A percentile compares a stretch with the other conserved stretches of the same genome.
These are phyloP conservation scores for Trisateles emortualis DNA, from an alignment of 2,888 invertebrate species.

Conservation along the genomic window DNA sequence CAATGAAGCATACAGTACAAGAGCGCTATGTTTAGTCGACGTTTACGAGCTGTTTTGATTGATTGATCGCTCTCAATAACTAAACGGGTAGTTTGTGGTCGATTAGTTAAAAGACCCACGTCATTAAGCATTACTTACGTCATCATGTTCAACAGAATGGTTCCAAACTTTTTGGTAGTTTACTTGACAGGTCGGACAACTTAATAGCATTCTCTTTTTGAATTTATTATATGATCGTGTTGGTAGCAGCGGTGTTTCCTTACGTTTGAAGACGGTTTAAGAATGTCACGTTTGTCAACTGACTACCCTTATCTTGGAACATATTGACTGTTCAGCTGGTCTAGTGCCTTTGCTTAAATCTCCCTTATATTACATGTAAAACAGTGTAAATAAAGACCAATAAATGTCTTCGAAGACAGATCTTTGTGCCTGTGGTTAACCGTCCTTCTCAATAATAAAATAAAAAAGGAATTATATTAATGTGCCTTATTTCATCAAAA, in stretches of 20 bases:
- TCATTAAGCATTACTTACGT: constrained; percentile 8
- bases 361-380: constrained; percentile 9
- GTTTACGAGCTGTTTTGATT: constrained; percentile 11
- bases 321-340: constrained; percentile 1
- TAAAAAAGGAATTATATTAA: too few relatives aligned
- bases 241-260: constrained; percentile 1
- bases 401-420: neutral
- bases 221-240: constrained; percentile 1
- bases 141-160: constrained; percentile 4
- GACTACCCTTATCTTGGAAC: constrained; percentile 1
- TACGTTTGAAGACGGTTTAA: constrained; percentile 12
- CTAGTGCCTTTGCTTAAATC: constrained; percentile 2
- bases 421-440: neutral
- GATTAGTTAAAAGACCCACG: constrained; percentile 9
- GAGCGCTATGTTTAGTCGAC: neutral
- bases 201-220: constrained; percentile 2
- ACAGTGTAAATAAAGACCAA: neutral
- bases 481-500: too few relatives aligned
- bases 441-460: too few relatives aligned
- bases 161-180: neutral
- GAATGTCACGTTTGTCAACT: constrained; percentile 4
- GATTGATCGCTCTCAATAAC: constrained; percentile 5
- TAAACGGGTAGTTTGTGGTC: constrained; percentile 4
- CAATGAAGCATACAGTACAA: neutral
- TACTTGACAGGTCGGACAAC: neutral